Conservation (phyloP, 2,113 vertebrate genomes). For the Corythaixoides concolor region DNA sequence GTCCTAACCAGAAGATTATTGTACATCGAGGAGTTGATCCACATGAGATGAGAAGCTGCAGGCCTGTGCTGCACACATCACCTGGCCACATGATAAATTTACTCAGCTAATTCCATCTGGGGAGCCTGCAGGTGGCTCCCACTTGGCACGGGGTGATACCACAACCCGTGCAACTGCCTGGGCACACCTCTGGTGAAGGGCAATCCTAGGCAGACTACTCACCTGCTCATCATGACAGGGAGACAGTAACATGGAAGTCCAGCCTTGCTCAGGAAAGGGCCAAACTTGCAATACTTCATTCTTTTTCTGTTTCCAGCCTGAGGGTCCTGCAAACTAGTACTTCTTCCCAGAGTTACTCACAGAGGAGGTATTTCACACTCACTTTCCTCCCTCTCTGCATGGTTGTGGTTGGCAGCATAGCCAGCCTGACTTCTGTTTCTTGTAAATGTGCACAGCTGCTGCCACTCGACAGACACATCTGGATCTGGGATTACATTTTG, state of each 20-base stretch:
- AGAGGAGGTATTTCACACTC: neutral
- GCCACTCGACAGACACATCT: neutral
- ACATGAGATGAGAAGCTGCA: neutral
- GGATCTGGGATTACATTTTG: slow-evolving; percentile 30
- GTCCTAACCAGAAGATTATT: neutral
- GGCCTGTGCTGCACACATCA: neutral
- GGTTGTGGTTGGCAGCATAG: neutral
- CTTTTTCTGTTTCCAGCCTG: neutral
- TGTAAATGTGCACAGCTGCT: neutral
- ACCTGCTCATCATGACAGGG: neutral
- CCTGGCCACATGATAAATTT: neutral
- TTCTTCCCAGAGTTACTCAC: neutral
- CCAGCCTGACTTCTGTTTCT: neutral
- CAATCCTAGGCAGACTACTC: neutral
- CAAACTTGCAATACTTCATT: neutral
- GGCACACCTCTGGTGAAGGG: neutral
- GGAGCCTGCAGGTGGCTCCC: neutral
- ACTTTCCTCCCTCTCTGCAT: neutral
- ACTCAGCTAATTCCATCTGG: neutral
- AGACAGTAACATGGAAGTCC: neutral
- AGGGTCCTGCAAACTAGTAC: neutral
- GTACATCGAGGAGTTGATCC: neutral
- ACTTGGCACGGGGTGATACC: neutral
- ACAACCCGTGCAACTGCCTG: neutral
- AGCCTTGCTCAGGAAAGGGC: neutral